Evolutionary conservation across 2,113 vertebrate genomes (phyloP), one percentile per base, ranked within the genome.

Genomic region (Ceuthmochares aereus): DNA sequence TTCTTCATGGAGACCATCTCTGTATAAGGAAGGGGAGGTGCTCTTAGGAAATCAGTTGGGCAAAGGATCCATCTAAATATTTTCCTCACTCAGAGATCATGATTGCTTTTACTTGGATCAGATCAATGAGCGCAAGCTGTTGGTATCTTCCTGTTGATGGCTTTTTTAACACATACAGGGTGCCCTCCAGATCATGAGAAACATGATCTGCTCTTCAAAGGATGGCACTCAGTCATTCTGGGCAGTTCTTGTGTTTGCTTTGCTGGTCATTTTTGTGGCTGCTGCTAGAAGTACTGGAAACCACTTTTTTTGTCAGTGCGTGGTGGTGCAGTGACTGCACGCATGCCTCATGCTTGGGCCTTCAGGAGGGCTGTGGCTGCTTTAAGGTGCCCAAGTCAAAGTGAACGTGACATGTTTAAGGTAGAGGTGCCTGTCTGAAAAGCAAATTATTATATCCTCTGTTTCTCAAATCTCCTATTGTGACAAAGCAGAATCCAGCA

Each of bases 281-380:
- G 0, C 37, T 49, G 13, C 43, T 64, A 12, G 63, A 49, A 43
- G 21, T 45, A 34, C 26, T 67, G 23, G 23, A 20, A 54, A 54
- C 54, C 29, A 55, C 40, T 43, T 58, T 6, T 54, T 60, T 69
- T 34, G 10, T 67, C 40, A 42, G 60, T 16, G 37, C 6, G 30
- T 10, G 30, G 40, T 25, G 18, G 25, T 40, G 34, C 1, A 0
- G 32, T n/a, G 43, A 20, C 49, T 70, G 42, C 34, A 40, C 4
- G 2, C 2, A 1, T 36, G 16, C 34, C 14, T 56, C 1, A 9
- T 6, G 2, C 5, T 1, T 32, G 59, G 7, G 36, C n/a, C 29
- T 78, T 63, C 6, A 0, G 20, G 29, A 81, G 22, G 62, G 18
- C 26, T 32, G 8, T 27, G 45, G 45, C 43, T 72, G 42, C 66